Conservation (phyloP, 2,113 vertebrate species). For the Psophia crepitans region DNA sequence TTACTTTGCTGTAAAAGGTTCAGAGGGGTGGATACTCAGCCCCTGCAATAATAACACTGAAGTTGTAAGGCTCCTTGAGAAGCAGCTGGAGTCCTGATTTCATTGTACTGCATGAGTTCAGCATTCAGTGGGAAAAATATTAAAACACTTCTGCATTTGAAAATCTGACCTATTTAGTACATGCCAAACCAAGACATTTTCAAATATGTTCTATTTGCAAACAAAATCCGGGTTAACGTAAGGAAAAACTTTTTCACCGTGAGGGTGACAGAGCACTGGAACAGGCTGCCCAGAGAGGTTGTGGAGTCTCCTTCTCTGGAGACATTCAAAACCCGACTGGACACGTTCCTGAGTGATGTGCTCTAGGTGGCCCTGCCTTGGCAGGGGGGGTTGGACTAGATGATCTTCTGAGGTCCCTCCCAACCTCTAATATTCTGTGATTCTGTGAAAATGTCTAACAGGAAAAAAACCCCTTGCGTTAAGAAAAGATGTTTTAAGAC, state of each 20-base stretch:
- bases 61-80: not conserved
- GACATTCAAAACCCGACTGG: no score
- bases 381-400: no score
- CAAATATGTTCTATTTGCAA: not conserved
- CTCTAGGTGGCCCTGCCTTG: no score
- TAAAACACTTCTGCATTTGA: not conserved
- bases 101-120: not conserved
- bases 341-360: no score
- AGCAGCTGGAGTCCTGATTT: not conserved
- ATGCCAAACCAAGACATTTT: not conserved
- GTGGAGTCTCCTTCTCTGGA: no score
- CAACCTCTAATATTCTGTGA: no score
- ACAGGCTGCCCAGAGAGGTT: no score
- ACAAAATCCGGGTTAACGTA: no score
- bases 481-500: not conserved
- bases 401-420: no score
- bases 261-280: no score
- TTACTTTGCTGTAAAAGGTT: not conserved
- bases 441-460: not conserved
- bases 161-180: not conserved
- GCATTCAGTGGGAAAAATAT: not conserved
- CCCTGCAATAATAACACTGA: not conserved
- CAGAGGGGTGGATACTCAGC: not conserved
- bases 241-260: no score
- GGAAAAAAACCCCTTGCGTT: not conserved